Conservation (phyloP, 2,888 invertebrate species). For the Zygothrica quintamaculata region DNA sequence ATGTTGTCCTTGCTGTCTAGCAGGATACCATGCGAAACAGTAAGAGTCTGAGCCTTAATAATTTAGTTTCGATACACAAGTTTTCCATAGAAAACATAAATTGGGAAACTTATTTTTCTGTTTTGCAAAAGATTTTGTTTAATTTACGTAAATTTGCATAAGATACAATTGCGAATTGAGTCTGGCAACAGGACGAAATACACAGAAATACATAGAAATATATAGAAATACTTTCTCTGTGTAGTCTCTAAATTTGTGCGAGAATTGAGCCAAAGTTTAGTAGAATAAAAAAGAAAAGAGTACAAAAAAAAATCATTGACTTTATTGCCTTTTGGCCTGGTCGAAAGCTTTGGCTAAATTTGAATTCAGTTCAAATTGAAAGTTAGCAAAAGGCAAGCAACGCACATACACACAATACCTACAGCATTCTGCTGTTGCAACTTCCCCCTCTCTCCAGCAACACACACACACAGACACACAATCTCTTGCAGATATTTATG, state of each 20-base stretch:
- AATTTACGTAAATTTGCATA: conserved; percentile 79
- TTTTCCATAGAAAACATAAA: conserved; percentile 63
- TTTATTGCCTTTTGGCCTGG: conserved; percentile 67
- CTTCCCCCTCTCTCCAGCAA: not conserved
- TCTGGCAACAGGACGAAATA: too few relatives aligned
- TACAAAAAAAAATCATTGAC: conserved; percentile 40
- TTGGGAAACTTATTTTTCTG: conserved; percentile 77
- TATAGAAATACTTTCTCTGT: conserved; percentile 13
- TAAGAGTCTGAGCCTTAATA: conserved; percentile 52
- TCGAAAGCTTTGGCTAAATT: conserved; percentile 57
- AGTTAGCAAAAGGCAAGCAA: conserved; percentile 63
- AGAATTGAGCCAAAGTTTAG: conserved; percentile 77
- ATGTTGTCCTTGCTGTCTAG: too few relatives aligned
- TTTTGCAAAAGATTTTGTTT: conserved; percentile 77
- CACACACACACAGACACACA: too few relatives aligned
- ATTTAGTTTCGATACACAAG: conserved; percentile 75
- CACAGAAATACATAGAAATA: too few relatives aligned
- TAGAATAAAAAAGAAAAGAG: conserved; percentile 18
- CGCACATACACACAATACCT: conserved; percentile 28
- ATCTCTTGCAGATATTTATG: conserved; percentile 62
- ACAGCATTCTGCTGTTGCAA: not conserved
- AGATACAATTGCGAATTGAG: conserved; percentile 65
- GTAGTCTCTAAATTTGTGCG: conserved; percentile 73
- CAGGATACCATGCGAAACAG: too few relatives aligned
- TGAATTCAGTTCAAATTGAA: conserved; percentile 78